Evolutionary conservation across 1,140 invertebrate species (phyloP).

Genomic region (Acromyrmex heyeri): DNA sequence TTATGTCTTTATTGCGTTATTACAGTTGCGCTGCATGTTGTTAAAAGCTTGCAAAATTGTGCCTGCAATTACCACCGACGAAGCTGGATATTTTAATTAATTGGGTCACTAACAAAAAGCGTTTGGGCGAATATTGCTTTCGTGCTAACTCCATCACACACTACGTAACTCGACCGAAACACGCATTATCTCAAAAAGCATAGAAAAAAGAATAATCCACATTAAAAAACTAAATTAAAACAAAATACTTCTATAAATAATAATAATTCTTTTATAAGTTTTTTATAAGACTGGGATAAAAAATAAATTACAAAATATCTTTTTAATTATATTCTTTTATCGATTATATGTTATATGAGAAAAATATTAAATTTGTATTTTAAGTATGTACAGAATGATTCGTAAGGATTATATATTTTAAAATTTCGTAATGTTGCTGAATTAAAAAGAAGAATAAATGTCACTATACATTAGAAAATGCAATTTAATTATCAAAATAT

Average conservation of each 20-base stretch:
- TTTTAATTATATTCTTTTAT: background rate
- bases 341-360: no score
- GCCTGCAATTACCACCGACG: slow-evolving; percentile 50
- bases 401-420: no score
- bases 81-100: slow-evolving; percentile 60
- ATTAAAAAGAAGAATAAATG: no score
- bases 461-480: no score
- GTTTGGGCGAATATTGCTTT: slow-evolving; percentile 54
- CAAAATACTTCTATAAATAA: slow-evolving; percentile 10
- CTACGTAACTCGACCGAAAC: slow-evolving; percentile 42
- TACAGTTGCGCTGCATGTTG: slow-evolving; percentile 57
- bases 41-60: slow-evolving; percentile 60
- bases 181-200: slow-evolving; percentile 46
- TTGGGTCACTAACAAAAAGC: slow-evolving; percentile 63
- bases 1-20: slow-evolving; percentile 63
- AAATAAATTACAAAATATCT: background rate
- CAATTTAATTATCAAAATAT: no score
- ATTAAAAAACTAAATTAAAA: slow-evolving; percentile 16
- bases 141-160: slow-evolving; percentile 37
- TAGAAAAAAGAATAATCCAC: slow-evolving; percentile 7
- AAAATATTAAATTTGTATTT: background rate
- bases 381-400: no score
- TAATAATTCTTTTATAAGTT: background rate
- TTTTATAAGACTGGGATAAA: background rate
- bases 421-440: no score